phyloP scores from a whole-genome alignment of 2,888 invertebrate species.

The Conistra vaccinii region DNA sequence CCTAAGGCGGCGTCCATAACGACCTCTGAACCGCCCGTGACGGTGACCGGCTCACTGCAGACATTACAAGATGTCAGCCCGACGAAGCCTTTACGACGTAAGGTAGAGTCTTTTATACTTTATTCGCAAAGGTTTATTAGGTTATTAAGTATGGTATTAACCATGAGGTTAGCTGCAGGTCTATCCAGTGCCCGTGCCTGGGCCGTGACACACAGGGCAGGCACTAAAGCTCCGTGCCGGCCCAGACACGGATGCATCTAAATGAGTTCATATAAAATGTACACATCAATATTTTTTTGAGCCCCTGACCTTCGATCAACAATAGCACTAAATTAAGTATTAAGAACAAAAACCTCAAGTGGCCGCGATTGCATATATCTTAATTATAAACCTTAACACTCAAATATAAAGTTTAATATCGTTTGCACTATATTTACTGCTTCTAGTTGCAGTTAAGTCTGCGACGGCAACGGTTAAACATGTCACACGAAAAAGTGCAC shows the following conservation, averaged over 20 bases:
- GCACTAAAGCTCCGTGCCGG: neutral
- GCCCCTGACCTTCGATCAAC: neutral
- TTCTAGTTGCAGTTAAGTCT: constrained; percentile 11
- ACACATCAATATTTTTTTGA: neutral
- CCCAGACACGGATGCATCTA: too few relatives aligned
- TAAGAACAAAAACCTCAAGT: too few relatives aligned
- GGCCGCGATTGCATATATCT: too few relatives aligned
- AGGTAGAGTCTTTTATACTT: constrained; percentile 74
- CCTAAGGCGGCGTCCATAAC: constrained; percentile 86
- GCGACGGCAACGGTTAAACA: constrained; percentile 2
- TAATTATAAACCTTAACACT: too few relatives aligned
- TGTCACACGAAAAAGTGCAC: constrained; percentile 8
- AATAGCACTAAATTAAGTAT: too few relatives aligned
- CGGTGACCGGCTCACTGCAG: constrained; percentile 80
- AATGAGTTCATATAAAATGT: neutral
- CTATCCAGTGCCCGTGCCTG: too few relatives aligned
- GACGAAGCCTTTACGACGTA: constrained; percentile 85
- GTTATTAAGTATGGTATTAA: neutral
- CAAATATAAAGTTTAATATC: too few relatives aligned
- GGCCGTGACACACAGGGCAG: too few relatives aligned
- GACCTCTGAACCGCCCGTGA: constrained; percentile 82
- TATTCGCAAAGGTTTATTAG: neutral
- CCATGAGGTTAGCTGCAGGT: too few relatives aligned
- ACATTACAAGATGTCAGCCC: constrained; percentile 86
- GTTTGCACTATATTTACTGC: too few relatives aligned